These are phyloP conservation scores for Fulmarus glacialis DNA, from an alignment of 2,113 vertebrate genomes.

Conservation along the genomic window DNA sequence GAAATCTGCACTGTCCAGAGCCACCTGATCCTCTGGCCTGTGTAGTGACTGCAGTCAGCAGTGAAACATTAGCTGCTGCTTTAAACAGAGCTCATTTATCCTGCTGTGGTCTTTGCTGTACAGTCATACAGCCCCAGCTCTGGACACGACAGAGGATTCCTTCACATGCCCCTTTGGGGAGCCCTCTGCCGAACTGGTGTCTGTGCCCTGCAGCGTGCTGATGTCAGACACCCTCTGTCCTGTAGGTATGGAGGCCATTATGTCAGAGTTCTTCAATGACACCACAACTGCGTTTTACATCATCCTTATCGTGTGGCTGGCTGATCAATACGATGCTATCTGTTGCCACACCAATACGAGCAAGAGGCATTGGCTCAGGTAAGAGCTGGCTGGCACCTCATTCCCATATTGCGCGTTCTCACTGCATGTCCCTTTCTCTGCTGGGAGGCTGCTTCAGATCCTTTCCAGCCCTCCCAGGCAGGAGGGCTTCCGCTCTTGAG, in stretches of 20 bases:
- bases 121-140: not conserved
- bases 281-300: slow-evolving; percentile 98
- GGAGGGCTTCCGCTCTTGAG: rapidly evolving
- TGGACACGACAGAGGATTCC: too few species aligned
- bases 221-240: not conserved
- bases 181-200: rapidly evolving
- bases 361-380: slow-evolving; percentile 98
- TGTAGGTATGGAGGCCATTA: slow-evolving; percentile 97
- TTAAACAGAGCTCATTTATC: not conserved
- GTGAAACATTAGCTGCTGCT: not conserved
- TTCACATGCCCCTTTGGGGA: not conserved
- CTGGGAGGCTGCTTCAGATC: not conserved
- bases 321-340: slow-evolving; percentile 96
- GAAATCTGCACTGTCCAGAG: rapidly evolving
- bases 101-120: not conserved
- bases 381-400: not conserved
- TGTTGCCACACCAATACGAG: slow-evolving; percentile 98
- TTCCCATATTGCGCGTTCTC: rapidly evolving
- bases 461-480: not conserved
- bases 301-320: slow-evolving; percentile 98
- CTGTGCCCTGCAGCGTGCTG: not conserved
- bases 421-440: rapidly evolving
- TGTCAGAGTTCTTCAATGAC: slow-evolving; percentile 99
- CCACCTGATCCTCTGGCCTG: not conserved
- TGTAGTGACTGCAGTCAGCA: not conserved